Base-by-base conservation (phyloP, 2,888 invertebrate species). In the Lydus trimaculatus region DNA sequence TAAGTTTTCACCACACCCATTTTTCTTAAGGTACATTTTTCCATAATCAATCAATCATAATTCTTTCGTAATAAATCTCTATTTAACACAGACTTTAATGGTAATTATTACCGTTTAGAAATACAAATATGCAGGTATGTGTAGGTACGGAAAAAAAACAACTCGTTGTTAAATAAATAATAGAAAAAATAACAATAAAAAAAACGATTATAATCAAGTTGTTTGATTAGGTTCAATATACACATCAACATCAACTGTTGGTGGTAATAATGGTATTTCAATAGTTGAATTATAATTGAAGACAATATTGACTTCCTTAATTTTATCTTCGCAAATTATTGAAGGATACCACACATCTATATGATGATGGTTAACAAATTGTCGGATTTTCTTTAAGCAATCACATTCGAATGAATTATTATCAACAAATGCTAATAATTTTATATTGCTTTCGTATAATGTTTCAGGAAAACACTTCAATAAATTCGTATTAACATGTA, bases 351-450 rank as follows among this genome's bases (percentile, higher is more conserved):
- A 59, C 58, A 81, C 70, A 17, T 79, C 73, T 6, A 82, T 72
- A 13, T 74, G 68, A 17, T 73, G 75, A 31, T 73, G 71, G n/a
- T 77, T 73, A 5, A 78, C 79, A 67, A 79, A 81, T 31, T 75
- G 72, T 43, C 76, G 73, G 31, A 82, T 78, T 66, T 75, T 76
- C 31, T 78, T 71, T 71, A 83, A 71, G 68, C 82, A 83, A 6
- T 75, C 76, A 68, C 83, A 83, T 13, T 78, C 76, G 63, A 82
- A 79, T 0, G 75, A 69, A 5, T 73, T 72, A 64, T 82, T 82
- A 13, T 78, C 79, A 62, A 78, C 69, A 59, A 82, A 78, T 64
- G 76, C 75, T 52, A 82, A 69, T 20, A 74, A 77, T 11, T 73
- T 63, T 5, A 81, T 68, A 7, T 70, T 64, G 20, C 67, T 68